These are phyloP conservation scores for Crotophaga sulcirostris DNA, from an alignment of 2,113 vertebrate species.

Conservation along the genomic window DNA sequence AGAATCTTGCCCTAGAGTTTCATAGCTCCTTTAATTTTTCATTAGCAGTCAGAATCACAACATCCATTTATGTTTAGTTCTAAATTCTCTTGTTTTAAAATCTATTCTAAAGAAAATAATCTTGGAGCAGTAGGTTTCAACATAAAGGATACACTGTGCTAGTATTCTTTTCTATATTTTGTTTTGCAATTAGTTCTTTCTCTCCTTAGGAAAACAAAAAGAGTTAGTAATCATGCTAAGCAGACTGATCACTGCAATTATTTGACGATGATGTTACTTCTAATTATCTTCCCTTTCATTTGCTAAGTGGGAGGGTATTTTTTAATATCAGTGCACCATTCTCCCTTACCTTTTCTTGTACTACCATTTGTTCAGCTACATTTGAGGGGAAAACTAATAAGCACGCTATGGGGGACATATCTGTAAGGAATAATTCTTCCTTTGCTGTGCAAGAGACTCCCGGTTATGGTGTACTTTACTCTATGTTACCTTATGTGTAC, in stretches of 20 bases:
- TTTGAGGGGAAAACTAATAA: neutral
- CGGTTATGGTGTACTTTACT: neutral
- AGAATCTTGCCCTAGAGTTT: neutral
- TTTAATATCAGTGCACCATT: neutral
- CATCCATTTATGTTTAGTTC: neutral
- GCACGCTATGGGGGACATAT: neutral
- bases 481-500: neutral
- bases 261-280: neutral
- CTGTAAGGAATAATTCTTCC: neutral
- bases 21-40: neutral
- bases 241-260: constrained; percentile 5
- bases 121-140: neutral
- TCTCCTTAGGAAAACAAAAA: neutral
- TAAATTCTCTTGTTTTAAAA: neutral
- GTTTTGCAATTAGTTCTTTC: neutral
- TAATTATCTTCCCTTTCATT: neutral
- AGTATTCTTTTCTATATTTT: neutral
- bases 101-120: neutral
- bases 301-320: neutral
- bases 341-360: neutral
- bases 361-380: neutral
- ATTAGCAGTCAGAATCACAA: neutral
- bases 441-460: neutral
- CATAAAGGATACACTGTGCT: neutral
- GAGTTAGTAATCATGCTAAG: neutral